Evolutionary conservation across 1,140 invertebrate genomes (phyloP).

Genomic region (Sipha flava): DNA sequence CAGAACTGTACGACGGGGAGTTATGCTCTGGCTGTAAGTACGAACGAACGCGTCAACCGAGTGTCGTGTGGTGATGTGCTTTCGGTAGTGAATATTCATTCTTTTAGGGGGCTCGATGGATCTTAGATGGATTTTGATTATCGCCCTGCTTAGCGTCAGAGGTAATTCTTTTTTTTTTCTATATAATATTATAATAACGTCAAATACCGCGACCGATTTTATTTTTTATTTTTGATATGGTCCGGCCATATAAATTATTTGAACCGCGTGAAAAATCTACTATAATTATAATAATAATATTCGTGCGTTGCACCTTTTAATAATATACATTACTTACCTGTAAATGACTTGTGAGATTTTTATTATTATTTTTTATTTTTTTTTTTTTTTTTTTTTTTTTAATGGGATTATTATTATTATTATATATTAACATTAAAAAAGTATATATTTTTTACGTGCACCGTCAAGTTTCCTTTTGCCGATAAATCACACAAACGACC

Average conservation of each 20-base stretch:
- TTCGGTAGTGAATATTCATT: slow-evolving; percentile 27
- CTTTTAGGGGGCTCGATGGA: slow-evolving; percentile 26
- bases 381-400: too few relatives aligned
- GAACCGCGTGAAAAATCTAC: too few relatives aligned
- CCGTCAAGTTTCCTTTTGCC: neutral
- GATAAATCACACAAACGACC: neutral
- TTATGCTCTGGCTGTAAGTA: slow-evolving; percentile 5
- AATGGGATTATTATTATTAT: neutral
- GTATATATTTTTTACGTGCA: neutral
- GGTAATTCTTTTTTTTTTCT: neutral
- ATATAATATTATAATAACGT: too few relatives aligned
- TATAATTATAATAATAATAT: too few relatives aligned
- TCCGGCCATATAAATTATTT: neutral
- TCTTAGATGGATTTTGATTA: slow-evolving; percentile 30
- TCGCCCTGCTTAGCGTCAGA: slow-evolving; percentile 10
- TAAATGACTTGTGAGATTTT: neutral
- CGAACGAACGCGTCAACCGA: slow-evolving; percentile 25
- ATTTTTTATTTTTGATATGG: neutral
- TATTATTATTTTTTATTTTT: too few relatives aligned
- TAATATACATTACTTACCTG: neutral
- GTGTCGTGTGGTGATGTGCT: slow-evolving; percentile 32
- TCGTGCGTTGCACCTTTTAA: too few relatives aligned
- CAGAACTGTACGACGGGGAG: neutral
- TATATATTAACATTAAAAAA: neutral
- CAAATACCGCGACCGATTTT: too few relatives aligned